Conservation (phyloP, 2,797 vertebrate species). For the Otus scops region DNA sequence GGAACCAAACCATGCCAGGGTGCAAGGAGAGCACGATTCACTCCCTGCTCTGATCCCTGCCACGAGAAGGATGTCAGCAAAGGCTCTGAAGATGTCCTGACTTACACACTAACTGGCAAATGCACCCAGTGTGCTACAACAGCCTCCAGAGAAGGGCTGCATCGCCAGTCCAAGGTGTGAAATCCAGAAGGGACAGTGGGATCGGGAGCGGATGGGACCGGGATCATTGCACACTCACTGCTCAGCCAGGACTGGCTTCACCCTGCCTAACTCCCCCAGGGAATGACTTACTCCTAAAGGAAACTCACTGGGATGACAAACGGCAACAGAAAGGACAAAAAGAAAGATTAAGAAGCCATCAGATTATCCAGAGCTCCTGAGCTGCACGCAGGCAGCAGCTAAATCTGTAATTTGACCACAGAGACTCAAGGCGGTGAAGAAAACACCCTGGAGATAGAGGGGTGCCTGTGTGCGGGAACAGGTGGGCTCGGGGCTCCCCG, state of each 20-base stretch:
- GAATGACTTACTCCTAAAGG: neutral
- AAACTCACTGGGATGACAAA: neutral
- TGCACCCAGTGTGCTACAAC: neutral
- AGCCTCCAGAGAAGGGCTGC: neutral
- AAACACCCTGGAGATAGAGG: neutral
- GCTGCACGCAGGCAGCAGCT: constrained; percentile 79
- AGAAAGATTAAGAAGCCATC: constrained; percentile 43
- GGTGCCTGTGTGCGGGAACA: neutral
- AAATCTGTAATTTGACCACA: constrained; percentile 37
- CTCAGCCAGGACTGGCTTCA: neutral
- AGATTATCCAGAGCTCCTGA: constrained; percentile 71
- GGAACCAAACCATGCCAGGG: neutral
- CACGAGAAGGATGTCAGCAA: accelerated
- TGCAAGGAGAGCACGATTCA: accelerated
- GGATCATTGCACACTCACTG: accelerated
- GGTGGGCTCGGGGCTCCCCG: neutral
- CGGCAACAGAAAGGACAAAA: constrained; percentile 24
- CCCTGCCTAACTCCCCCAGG: neutral
- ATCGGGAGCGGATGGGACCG: accelerated
- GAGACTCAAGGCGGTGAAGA: neutral
- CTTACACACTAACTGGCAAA: neutral
- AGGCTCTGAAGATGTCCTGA: neutral
- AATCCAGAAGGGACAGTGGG: neutral
- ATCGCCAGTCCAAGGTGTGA: neutral
- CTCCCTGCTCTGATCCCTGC: neutral